Base-by-base conservation (phyloP, 64 coral and sea anemone genomes). In the Trachythela sp. region DNA sequence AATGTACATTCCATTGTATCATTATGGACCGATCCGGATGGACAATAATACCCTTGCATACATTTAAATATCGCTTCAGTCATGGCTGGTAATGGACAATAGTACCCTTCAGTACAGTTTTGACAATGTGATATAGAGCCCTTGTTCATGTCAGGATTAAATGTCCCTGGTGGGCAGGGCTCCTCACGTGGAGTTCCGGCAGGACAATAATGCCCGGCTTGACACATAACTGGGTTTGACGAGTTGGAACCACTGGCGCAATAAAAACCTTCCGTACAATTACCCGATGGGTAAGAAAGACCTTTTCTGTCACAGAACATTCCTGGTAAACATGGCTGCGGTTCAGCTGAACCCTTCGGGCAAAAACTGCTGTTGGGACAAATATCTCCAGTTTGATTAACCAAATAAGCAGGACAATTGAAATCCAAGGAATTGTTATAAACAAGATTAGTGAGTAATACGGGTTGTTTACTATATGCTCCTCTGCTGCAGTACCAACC, bases 21-120 rank as follows among this genome's bases (percentile, higher is more conserved):
- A 64, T 99, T 99, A 86, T 94, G 84, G 0, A 84, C 72, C 24
- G 96, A 99, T 4, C 96, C 94, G 37, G 87, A 59, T 9, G 96
- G 96, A 35, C 96, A 99, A 51, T 95, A 99, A 77, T 93, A 99
- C 3, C 96, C 96, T 80, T 99, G 96, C 87, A 99, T 33, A 72
- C 96, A 99, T 83, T 95, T 64, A 39, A 99, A 99, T 91, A 95
- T 40, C 8, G 95, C 96, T 35, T 92, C 88, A 18, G 96, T 99
- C 59, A 88, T 88, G 20, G 87, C 93, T 20, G 89, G 90, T 9
- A 84, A 39, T 14, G 96, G 96, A 14, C 96, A 99, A 67, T 99
- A 99, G 83, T 85, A 99, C 17, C 96, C 96, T 36, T 88, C 93
- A 20, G 89, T 95, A 35, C 96, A 99, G 83, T 94, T 91, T 71